A percentile compares a stretch with the other conserved stretches of the same genome.
phyloP scores from a whole-genome alignment of 2,113 vertebrate genomes.

The Saguinus imperator region DNA sequence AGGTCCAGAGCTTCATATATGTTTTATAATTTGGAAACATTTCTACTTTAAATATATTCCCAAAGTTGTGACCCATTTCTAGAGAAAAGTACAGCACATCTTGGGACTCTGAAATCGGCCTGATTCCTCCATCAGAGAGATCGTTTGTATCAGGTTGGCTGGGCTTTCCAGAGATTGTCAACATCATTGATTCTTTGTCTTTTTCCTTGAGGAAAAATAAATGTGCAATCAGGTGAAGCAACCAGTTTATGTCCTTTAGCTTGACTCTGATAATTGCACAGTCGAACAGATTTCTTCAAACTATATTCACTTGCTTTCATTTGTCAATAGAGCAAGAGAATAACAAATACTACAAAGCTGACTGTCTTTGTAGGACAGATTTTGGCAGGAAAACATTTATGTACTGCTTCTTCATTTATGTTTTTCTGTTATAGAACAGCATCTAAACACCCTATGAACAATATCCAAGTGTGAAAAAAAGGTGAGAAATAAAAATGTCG shows the following conservation, averaged over 20 bases:
- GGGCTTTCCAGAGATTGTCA: neutral
- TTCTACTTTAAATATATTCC: neutral
- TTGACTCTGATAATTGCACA: neutral
- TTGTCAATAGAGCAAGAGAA: neutral
- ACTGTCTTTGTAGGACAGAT: neutral
- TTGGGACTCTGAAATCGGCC: neutral
- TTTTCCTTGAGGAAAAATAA: neutral
- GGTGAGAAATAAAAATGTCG: neutral
- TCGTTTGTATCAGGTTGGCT: neutral
- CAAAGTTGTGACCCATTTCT: neutral
- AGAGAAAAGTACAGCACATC: neutral
- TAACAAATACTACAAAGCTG: neutral
- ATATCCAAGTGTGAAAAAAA: neutral
- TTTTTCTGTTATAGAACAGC: neutral
- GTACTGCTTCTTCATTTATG: neutral
- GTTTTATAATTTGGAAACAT: neutral
- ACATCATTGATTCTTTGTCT: neutral
- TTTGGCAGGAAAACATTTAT: neutral
- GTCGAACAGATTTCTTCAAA: neutral
- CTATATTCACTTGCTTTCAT: neutral
- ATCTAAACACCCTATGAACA: neutral
- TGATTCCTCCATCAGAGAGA: neutral
- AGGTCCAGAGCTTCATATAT: neutral
- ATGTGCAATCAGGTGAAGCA: neutral
- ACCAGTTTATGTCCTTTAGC: neutral